Base-by-base conservation (phyloP, 2,113 vertebrate genomes). In the Pseudorectes ferrugineus region DNA sequence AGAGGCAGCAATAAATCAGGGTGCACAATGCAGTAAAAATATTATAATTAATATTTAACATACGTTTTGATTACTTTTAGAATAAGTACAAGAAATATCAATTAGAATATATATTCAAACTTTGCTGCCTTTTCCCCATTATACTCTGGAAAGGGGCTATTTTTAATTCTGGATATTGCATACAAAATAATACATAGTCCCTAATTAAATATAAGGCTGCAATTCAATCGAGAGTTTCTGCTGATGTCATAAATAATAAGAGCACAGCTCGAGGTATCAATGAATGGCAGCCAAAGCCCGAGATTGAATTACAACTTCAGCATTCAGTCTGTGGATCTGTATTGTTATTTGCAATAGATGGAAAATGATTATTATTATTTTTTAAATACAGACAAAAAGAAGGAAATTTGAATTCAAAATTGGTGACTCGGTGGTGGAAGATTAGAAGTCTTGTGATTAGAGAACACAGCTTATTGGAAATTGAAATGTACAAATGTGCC, bases 11-110 rank as follows among this genome's bases (percentile, higher is more conserved):
- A 98, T 98, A 98, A 98, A 98, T 98, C 98, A 98, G 98, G 95
- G 96, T 93, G 96, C 96, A 98, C 97, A 98, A 98, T 97, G 97
- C 88, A 90, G 96, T 95, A 95, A 97, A 98, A 97, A 98, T 98
- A 98, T 98, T 98, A 98, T 97, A 98, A 98, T 98, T 98, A 98
- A 98, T 98, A 98, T 98, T 98, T 98, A 98, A 98, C 98, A 96
- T 98, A 97, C 96, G 88, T 98, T 98, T 98, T 98, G 98, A 98
- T 98, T 98, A 98, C 98, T 98, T 98, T 98, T 96, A 97, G 97
- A 97, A 92, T 97, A 97, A 97, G 97, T 97, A 97, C 97, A 97
- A 97, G 98, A 98, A 98, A 98, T 98, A 98, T 98, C 98, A 98
- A 98, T 98, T 98, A 98, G 97, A 98, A 96, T 98, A 97, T 98